Percentiles rank a stretch among this genome's conserved stretches.
Evolutionary conservation across 2,797 vertebrate species (phyloP).

Genomic region (Heliangelus exortis): DNA sequence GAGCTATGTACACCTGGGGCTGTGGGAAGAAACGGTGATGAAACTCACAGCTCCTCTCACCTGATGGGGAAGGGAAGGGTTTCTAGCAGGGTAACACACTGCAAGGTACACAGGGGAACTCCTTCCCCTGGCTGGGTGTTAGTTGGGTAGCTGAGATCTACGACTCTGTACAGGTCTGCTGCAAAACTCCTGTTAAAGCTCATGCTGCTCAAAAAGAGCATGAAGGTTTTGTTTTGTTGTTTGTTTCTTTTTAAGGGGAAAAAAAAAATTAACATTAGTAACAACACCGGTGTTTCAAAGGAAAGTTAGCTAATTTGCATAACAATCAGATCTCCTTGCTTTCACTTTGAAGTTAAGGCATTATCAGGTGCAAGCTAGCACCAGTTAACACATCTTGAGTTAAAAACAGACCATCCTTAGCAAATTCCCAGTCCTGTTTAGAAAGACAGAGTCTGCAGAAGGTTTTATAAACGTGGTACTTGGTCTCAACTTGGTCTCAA

Average conservation of each 20-base stretch:
- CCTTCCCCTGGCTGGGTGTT: background rate
- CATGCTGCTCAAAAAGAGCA: slow-evolving; percentile 21
- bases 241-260: background rate
- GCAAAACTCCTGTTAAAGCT: slow-evolving; percentile 29
- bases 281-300: slow-evolving; percentile 54
- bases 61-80: background rate
- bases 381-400: slow-evolving; percentile 49
- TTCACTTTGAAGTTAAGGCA: slow-evolving; percentile 70
- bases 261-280: slow-evolving; percentile 55
- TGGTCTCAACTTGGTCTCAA: slow-evolving; percentile 73
- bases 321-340: slow-evolving; percentile 71
- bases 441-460: slow-evolving; percentile 64
- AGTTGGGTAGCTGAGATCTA: slow-evolving; percentile 64
- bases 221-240: background rate
- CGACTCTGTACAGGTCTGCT: slow-evolving; percentile 61
- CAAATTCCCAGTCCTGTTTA: slow-evolving; percentile 60
- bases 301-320: slow-evolving; percentile 67
- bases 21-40: slow-evolving; percentile 44
- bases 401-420: slow-evolving; percentile 66
- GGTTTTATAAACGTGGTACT: slow-evolving; percentile 67
- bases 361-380: slow-evolving; percentile 70
- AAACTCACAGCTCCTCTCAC: slow-evolving; percentile 41
- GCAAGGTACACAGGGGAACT: slow-evolving; percentile 39
- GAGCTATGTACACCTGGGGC: slow-evolving; percentile 17
- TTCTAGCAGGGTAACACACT: slow-evolving; percentile 47